Base-by-base conservation (phyloP, 2,797 vertebrate species). In the Crenichthys baileyi region DNA sequence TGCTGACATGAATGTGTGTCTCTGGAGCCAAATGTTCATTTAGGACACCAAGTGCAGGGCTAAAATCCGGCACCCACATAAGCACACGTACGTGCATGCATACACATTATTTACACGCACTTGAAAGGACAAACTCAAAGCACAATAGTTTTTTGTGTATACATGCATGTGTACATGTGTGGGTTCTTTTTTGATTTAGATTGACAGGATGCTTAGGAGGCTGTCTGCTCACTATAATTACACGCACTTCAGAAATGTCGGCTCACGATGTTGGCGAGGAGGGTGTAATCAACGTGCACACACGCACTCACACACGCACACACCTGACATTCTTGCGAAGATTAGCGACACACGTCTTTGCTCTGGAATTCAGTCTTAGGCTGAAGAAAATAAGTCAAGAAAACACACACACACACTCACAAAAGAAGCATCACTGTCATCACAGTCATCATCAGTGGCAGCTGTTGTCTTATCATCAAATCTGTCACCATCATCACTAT, bases 151-250 rank as follows among this genome's bases (percentile, higher is more conserved):
- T 80, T 81, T 86, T 90, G 79, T 85, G 83, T 79, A 80, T 76
- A 83, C 81, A 81, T 83, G 78, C 51, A 56, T 82, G 79, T 87
- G 80, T 85, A 72, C 53, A 72, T 87, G 86, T 86, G 83, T 70
- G 91, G 91, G 84, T 91, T 92, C 85, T 90, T 93, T 41, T 93
- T 88, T 93, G 94, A 95, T 95, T 94, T 82, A 91, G 95, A 95
- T 94, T 95, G 95, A 95, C 95, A 95, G 93, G 90, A 94, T 93
- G 93, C 91, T 94, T 93, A 95, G 93, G 91, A 96, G 93, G 92
- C 91, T 89, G 89, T 93, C 90, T 88, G 91, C 93, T 94, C 91
- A 94, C 94, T 94, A 85, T 95, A 95, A 95, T 95, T 94, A 95
- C 94, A 94, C 90, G 92, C 92, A 94, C 95, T 94, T 92, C 93